Percentiles rank a stretch among this genome's conserved stretches.
These are phyloP conservation scores for Erebia palarica DNA, from an alignment of 2,888 invertebrate species.

Conservation along the genomic window DNA sequence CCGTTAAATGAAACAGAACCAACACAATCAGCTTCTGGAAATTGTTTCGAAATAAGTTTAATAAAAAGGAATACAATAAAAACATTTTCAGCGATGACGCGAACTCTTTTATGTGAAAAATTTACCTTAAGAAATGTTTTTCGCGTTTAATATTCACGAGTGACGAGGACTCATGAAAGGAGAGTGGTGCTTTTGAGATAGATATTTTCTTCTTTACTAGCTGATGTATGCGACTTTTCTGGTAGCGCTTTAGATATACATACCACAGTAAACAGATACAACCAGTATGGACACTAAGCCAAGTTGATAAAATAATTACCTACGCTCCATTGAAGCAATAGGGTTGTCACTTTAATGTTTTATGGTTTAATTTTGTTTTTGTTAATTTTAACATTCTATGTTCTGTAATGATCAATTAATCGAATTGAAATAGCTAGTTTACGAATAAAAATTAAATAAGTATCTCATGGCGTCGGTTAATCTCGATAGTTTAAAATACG, in stretches of 20 bases:
- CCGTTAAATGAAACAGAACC: conserved; percentile 9
- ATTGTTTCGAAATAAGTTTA: conserved; percentile 22
- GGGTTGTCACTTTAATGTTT: no score
- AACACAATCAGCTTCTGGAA: conserved; percentile 16
- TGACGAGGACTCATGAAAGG: conserved; percentile 14
- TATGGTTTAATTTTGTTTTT: no score
- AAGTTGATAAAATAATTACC: no score
- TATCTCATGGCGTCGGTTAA: no score
- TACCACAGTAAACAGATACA: no score
- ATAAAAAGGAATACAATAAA: conserved; percentile 27
- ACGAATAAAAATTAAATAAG: no score
- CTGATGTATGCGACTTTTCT: neutral
- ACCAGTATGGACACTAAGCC: no score
- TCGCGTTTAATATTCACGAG: conserved; percentile 16
- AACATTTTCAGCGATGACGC: conserved; percentile 12
- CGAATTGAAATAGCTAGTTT: no score
- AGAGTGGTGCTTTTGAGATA: conserved; percentile 15
- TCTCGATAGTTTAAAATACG: no score
- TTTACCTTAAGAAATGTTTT: conserved; percentile 16
- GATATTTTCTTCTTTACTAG: neutral
- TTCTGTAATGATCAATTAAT: no score
- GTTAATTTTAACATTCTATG: no score
- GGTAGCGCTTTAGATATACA: neutral
- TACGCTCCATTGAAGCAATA: no score
- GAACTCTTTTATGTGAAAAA: conserved; percentile 23